Percentiles rank a stretch among this genome's conserved stretches.
phyloP scores from a whole-genome alignment of 2,113 vertebrate genomes.

The Ailuropoda melanoleuca region DNA sequence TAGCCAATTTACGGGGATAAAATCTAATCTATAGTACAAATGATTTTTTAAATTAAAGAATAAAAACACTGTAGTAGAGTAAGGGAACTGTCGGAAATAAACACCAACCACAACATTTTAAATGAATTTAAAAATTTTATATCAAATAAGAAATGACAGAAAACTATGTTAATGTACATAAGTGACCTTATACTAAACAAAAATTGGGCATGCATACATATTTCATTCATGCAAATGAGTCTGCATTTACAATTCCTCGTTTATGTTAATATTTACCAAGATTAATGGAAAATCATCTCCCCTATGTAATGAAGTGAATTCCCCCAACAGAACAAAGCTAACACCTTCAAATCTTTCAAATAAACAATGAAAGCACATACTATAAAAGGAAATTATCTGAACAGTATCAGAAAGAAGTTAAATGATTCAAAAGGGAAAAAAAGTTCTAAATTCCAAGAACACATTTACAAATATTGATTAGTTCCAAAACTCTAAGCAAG shows the following conservation, averaged over 20 bases:
- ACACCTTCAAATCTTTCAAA: conserved; percentile 76
- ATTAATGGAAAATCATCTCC: conserved; percentile 73
- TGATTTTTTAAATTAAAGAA: conserved; percentile 12
- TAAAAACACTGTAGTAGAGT: neutral
- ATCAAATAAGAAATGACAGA: conserved; percentile 25
- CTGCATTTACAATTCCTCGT: conserved; percentile 62
- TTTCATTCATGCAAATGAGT: conserved; percentile 71
- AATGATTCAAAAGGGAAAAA: neutral
- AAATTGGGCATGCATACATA: conserved; percentile 55
- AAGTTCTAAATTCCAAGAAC: conserved; percentile 39
- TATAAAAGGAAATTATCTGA: conserved; percentile 61
- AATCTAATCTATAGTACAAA: neutral
- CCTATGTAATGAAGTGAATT: conserved; percentile 74
- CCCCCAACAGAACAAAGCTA: conserved; percentile 69
- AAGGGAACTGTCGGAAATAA: neutral
- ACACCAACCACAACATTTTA: conserved; percentile 14
- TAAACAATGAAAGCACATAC: conserved; percentile 71
- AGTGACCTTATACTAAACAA: conserved; percentile 59
- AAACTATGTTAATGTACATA: conserved; percentile 33
- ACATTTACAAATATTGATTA: conserved; percentile 58
- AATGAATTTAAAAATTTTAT: conserved; percentile 48
- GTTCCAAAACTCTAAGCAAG: conserved; percentile 49
- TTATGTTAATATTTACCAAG: conserved; percentile 78
- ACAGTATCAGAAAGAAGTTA: conserved; percentile 37
- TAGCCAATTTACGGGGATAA: neutral